Base-by-base conservation (phyloP, 2,113 vertebrate genomes). In the Charina bottae region DNA sequence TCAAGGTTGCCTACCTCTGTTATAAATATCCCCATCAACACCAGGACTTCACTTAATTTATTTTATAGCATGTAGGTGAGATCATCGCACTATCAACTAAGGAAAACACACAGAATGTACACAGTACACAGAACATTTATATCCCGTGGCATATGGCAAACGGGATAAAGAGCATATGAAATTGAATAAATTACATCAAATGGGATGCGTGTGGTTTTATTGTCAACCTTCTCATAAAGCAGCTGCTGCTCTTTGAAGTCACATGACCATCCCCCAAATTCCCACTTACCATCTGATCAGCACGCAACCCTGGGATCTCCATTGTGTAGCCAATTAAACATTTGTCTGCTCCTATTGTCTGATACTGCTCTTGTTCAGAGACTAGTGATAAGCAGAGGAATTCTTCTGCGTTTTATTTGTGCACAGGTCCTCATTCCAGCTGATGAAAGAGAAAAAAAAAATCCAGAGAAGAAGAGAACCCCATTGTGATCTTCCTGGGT, bases 71-170 rank as follows among this genome's bases (percentile, higher is more conserved):
- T 23, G 37, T 49, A 37, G 19, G 1, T 90, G 83, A 33, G 89
- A 87, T 6, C 23, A 92, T 55, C 93, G 90, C 53, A 0, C 0
- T 17, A 2, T 2, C 90, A 91, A 86, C 85, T 28, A 88, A 60
- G 90, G 87, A 93, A 90, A 92, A 72, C 85, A 91, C 12, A 49
- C 33, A 56, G 26, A 92, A 13, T 6, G 72, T 3, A 92, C 0
- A 83, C 10, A 24, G 72, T 3, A 92, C 0, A 83, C 10, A 24
- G 53, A 89, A 88, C 89, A 94, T 94, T 94, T 92, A 93, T 89
- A 93, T 83, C 87, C 46, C 68, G 10, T 4, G 90, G 68, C 93
- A 96, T 94, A 95, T 95, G 95, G 95, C 60, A 94, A 95, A 96
- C 83, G 91, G 92, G 92, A 94, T 93, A 88, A 94, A 84, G 91